These are phyloP conservation scores for Heteronetta atricapilla DNA, from an alignment of 2,113 vertebrate genomes.

Conservation along the genomic window DNA sequence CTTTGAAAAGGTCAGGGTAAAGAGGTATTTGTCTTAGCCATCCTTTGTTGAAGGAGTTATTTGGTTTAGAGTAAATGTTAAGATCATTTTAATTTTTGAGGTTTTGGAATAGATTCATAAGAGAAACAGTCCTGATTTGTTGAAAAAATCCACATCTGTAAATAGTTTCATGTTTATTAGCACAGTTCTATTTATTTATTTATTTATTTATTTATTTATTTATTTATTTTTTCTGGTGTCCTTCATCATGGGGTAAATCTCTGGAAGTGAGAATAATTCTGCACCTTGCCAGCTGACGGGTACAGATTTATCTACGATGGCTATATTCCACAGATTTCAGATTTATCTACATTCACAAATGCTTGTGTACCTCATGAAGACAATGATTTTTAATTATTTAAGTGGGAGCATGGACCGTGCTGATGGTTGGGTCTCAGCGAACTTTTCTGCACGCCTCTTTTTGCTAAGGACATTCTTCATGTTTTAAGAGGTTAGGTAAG, in stretches of 20 bases:
- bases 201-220: neutral
- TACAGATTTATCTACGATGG: neutral
- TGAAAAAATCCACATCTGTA: neutral
- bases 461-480: neutral
- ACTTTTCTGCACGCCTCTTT: neutral
- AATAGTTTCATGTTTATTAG: neutral
- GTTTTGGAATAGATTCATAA: neutral
- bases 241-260: neutral
- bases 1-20: neutral
- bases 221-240: neutral
- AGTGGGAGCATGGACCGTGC: neutral
- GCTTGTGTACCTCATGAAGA: neutral
- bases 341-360: neutral
- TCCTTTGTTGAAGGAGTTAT: neutral
- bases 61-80: neutral
- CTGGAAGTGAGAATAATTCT: neutral
- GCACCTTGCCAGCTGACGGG: neutral
- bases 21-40: neutral
- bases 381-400: neutral
- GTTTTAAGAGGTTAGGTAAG: neutral
- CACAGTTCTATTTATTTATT: neutral
- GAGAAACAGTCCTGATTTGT: neutral
- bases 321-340: accelerated
- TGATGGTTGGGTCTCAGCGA: neutral
- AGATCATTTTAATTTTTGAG: neutral